These are phyloP conservation scores for Melanotaenia boesemani DNA, from an alignment of 2,797 vertebrate species.

Conservation along the genomic window DNA sequence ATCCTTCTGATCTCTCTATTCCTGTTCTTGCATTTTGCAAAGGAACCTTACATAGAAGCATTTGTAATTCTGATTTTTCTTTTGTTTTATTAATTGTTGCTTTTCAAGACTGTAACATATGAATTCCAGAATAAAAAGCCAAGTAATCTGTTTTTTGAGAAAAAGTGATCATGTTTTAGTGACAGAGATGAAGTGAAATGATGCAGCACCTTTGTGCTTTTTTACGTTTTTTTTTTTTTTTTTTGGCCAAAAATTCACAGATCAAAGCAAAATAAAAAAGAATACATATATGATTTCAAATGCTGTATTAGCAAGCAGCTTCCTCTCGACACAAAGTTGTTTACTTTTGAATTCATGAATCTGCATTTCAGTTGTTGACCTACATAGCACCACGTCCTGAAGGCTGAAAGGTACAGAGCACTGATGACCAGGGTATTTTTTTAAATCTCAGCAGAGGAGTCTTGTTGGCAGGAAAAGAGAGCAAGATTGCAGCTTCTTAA, in stretches of 20 bases:
- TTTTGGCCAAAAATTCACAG: slow-evolving; percentile 26
- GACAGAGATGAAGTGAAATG: slow-evolving; percentile 12
- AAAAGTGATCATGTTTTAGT: not conserved
- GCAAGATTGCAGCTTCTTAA: not conserved
- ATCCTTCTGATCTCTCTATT: slow-evolving; percentile 32
- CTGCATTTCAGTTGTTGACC: slow-evolving; percentile 63
- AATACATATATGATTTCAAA: slow-evolving; percentile 58
- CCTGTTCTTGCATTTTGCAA: slow-evolving; percentile 49
- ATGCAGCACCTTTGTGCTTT: slow-evolving; percentile 4
- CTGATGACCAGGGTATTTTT: slow-evolving; percentile 40
- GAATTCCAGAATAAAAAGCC: not conserved
- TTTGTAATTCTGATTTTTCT: not conserved
- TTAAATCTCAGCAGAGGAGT: slow-evolving; percentile 15
- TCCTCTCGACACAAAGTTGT: slow-evolving; percentile 47
- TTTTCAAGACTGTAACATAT: not conserved
- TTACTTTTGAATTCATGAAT: slow-evolving; percentile 66
- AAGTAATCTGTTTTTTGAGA: not conserved
- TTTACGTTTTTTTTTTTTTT: slow-evolving; percentile 2
- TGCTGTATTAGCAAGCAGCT: slow-evolving; percentile 58
- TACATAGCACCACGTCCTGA: slow-evolving; percentile 49
- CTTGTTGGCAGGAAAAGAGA: not conserved
- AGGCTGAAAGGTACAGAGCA: slow-evolving; percentile 39
- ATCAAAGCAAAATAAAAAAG: slow-evolving; percentile 66
- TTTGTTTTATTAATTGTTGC: not conserved
- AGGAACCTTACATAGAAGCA: too few species aligned